These are phyloP conservation scores for Agrochola litura DNA, from an alignment of 2,888 invertebrate genomes.

Conservation along the genomic window DNA sequence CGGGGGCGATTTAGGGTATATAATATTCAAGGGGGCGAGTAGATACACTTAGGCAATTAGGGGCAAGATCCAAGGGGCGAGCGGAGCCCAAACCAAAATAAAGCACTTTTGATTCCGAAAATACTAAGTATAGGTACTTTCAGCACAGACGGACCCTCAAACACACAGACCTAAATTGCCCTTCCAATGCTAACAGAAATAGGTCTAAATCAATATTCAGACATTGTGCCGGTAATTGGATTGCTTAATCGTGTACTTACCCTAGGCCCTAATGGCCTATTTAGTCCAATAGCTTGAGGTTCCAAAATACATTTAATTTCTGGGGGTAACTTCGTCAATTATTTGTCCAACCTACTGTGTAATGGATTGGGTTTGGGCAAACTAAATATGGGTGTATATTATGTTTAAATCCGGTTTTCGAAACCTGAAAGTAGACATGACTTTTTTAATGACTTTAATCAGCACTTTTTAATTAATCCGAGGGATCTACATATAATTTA, in stretches of 20 bases:
- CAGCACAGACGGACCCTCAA: not conserved
- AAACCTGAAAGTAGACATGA: not conserved
- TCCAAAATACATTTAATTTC: constrained; percentile 11
- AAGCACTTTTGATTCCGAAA: not conserved
- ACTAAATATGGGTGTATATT: not conserved
- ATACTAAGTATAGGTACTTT: not conserved
- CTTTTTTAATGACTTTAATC: not conserved
- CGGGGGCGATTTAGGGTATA: too few species aligned
- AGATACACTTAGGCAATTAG: too few species aligned
- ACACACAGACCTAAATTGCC: not conserved
- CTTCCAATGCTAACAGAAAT: not conserved
- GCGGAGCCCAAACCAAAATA: too few species aligned
- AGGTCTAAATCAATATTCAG: constrained; percentile 36
- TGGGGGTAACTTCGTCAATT: not conserved
- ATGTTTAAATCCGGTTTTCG: not conserved
- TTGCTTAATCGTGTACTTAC: constrained; percentile 10
- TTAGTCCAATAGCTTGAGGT: constrained; percentile 9
- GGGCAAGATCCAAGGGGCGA: too few species aligned
- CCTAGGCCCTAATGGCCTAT: constrained; percentile 2
- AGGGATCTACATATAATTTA: not conserved
- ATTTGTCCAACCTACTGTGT: not conserved
- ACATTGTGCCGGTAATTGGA: constrained; percentile 37
- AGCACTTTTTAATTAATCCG: too few species aligned
- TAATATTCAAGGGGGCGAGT: too few species aligned
- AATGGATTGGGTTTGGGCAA: not conserved